A percentile compares a stretch with the other conserved stretches of the same genome.
These are phyloP conservation scores for Lordiphosa stackelbergi DNA, from an alignment of 1,140 invertebrate species.

Conservation along the genomic window DNA sequence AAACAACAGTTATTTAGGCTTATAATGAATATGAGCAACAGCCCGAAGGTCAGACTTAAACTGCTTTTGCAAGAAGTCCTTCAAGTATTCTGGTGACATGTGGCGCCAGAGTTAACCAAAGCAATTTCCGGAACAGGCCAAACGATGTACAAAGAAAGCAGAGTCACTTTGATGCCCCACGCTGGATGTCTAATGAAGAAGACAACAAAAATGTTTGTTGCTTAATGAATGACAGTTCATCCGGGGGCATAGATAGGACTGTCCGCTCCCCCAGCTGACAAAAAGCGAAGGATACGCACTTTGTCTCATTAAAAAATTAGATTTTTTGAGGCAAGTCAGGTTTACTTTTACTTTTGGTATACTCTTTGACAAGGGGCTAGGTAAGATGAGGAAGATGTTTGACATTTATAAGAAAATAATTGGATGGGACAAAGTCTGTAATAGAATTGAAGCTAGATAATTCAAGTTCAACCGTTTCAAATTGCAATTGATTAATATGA, in stretches of 20 bases:
- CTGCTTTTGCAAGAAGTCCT: constrained; percentile 34
- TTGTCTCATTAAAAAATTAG: constrained; percentile 55
- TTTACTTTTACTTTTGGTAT: constrained; percentile 11
- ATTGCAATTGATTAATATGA: no score
- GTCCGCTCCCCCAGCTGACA: not conserved
- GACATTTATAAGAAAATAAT: no score
- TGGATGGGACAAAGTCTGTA: no score
- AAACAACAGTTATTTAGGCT: constrained; percentile 75
- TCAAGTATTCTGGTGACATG: constrained; percentile 54
- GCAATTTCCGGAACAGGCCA: constrained; percentile 42
- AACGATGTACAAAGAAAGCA: constrained; percentile 17
- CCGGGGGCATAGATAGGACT: constrained; percentile 9
- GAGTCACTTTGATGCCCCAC: constrained; percentile 37
- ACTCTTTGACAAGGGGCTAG: not conserved
- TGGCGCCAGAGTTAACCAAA: constrained; percentile 56
- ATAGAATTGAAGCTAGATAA: no score
- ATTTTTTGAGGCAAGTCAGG: constrained; percentile 14
- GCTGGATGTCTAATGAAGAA: constrained; percentile 41
- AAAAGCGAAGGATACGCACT: constrained; percentile 17
- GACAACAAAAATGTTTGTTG: constrained; percentile 23
- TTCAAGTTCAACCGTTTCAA: no score
- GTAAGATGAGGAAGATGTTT: not conserved
- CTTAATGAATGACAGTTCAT: constrained; percentile 45
- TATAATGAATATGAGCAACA: constrained; percentile 75
- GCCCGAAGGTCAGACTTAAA: constrained; percentile 55